Evolutionary conservation across 2,888 invertebrate genomes (phyloP), one percentile per base, ranked within the genome.

Genomic region (Colletes collaris): DNA sequence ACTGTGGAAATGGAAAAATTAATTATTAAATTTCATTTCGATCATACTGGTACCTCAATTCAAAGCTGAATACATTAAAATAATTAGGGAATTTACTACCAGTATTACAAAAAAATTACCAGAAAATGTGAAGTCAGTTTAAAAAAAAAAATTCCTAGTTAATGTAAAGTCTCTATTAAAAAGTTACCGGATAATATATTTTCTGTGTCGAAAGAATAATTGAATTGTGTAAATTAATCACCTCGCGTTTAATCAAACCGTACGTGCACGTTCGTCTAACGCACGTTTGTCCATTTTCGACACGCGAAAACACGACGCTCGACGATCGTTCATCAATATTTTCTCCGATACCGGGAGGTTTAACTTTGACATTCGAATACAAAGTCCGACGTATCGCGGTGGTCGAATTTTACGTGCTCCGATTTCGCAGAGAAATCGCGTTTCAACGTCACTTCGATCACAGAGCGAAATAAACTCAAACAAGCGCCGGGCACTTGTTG

Each of bases 381-480:
- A 63, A 77, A 74, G 62, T 75, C 27, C 27, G 50, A 50, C 40
- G 27, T 75, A 59, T 52, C 52, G 58, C 19, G 58, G 44, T 52
- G 62, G 46, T 62, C 49, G 49, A 66, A 55, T 76, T 76, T 66
- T 44, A 19, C 66, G 60, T 46, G 46, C 46, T 27, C 59, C 19
- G 59, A 59, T 59, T 76, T 76, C 64, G n/a, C 13, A 44, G 50
- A 35, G 66, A 67, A 71, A 68, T 72, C 64, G 56, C 16, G 35
- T 63, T 67, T 35, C 58, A 44, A 46, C 53, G 53, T 71, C 60
- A 52, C 52, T 11, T 46, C 27, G 10, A 44, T 16, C 50, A 16
- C 49, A 58, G 53, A 40, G 49, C 55, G 72, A 66, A 82, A 76
- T 82, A 82, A 84, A 82, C 70, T 67, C 75, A 82, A 77, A 85